phyloP scores from a whole-genome alignment of 1,140 invertebrate species.

The Lordiphosa stackelbergi region DNA sequence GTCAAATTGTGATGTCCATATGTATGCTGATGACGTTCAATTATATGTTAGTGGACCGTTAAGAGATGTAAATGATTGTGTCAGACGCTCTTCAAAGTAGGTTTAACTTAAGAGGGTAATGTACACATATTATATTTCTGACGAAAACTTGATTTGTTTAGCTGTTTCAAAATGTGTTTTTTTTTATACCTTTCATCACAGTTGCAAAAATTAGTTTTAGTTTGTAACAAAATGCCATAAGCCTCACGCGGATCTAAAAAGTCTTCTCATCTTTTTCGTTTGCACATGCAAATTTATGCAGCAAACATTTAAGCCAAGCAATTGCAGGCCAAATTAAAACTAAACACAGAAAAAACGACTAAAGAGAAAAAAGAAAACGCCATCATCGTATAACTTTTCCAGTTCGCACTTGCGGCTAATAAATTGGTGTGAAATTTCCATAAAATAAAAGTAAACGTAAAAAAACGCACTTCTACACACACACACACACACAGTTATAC shows the following conservation, averaged over 20 bases:
- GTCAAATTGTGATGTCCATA: too few species aligned
- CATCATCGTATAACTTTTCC: slow-evolving; percentile 50
- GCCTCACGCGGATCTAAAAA: not conserved
- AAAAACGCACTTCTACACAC: slow-evolving; percentile 33
- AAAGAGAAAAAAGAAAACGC: slow-evolving; percentile 8
- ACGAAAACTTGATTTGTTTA: too few species aligned
- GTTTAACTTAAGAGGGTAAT: too few species aligned
- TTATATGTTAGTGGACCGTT: too few species aligned
- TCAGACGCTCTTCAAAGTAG: too few species aligned
- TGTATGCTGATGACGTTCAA: too few species aligned
- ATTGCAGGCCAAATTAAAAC: slow-evolving; percentile 40
- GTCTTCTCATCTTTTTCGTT: not conserved
- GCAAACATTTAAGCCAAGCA: slow-evolving; percentile 24
- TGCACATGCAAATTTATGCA: slow-evolving; percentile 23
- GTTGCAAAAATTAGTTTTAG: too few species aligned
- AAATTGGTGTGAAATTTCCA: slow-evolving; percentile 73
- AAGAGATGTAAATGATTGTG: too few species aligned
- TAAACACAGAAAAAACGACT: slow-evolving; percentile 17
- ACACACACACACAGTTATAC: not conserved
- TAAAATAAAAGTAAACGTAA: slow-evolving; percentile 71
- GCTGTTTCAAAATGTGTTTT: too few species aligned
- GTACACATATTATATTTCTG: too few species aligned
- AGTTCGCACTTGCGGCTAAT: slow-evolving; percentile 67
- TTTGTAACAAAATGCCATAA: too few species aligned
- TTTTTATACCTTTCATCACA: too few species aligned